Percentiles rank a stretch among this genome's conserved stretches.
Conservation (phyloP, 2,888 invertebrate species). For the Lochmaea capreae region DNA sequence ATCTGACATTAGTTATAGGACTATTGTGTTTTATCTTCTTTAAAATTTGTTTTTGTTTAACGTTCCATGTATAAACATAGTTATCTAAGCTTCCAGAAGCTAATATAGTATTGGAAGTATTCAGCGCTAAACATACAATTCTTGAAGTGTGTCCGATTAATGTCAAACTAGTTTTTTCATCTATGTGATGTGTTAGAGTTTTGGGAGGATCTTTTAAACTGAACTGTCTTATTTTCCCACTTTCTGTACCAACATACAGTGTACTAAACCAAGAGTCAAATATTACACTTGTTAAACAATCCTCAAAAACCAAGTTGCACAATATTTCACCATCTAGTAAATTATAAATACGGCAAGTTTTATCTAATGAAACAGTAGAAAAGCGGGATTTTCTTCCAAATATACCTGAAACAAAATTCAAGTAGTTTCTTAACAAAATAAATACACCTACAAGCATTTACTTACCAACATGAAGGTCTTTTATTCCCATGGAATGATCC, state of each 20-base stretch:
- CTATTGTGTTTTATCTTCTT: conserved; percentile 79
- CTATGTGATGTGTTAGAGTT: conserved; percentile 73
- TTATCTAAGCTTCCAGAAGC: conserved; percentile 83
- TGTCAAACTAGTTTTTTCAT: conserved; percentile 62
- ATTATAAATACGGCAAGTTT: conserved; percentile 86
- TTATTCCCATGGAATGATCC: conserved; percentile 84
- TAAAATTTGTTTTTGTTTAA: conserved; percentile 79
- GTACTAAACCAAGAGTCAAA: conserved; percentile 78
- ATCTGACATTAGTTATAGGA: conserved; percentile 78
- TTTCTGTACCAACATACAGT: conserved; percentile 79
- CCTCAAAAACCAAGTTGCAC: conserved; percentile 79
- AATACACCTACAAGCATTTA: background rate
- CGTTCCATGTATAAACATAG: conserved; percentile 84
- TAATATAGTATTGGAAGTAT: conserved; percentile 77
- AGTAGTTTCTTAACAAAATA: background rate
- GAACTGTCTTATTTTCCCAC: conserved; percentile 78
- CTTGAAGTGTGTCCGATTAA: conserved; percentile 77
- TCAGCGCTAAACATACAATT: conserved; percentile 79
- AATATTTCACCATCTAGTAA: conserved; percentile 76
- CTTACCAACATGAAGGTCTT: conserved; percentile 80
- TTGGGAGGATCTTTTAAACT: conserved; percentile 77
- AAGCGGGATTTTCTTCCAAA: conserved; percentile 76
- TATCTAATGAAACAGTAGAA: conserved; percentile 83
- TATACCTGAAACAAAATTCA: conserved; percentile 42
- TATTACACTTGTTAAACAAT: conserved; percentile 75